Percentiles rank a stretch among this genome's conserved stretches.
Conservation (phyloP, 2,113 vertebrate genomes). For the Bubo blakistoni region DNA sequence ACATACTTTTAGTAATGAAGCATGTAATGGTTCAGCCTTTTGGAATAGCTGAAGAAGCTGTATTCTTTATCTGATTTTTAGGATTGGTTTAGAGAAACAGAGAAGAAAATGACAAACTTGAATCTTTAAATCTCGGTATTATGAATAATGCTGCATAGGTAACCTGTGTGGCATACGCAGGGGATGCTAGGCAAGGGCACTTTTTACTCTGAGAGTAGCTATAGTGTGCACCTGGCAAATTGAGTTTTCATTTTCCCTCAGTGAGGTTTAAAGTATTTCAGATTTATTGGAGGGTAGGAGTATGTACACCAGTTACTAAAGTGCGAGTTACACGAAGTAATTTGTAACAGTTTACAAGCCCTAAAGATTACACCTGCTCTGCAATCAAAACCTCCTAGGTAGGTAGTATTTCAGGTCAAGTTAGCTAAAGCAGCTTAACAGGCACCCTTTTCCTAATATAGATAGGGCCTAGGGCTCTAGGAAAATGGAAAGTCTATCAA, state of each 20-base stretch:
- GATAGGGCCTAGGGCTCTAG: neutral
- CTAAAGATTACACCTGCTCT: neutral
- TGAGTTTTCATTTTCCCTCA: neutral
- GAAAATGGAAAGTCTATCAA: neutral
- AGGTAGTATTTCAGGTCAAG: neutral
- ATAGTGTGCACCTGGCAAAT: neutral
- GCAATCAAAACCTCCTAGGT: neutral
- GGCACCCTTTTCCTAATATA: neutral
- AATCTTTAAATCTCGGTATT: neutral
- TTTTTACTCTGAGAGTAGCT: neutral
- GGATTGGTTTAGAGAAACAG: neutral
- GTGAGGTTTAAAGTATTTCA: neutral
- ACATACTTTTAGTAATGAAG: neutral
- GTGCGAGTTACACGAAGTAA: neutral
- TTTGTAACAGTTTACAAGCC: neutral
- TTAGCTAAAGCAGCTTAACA: neutral
- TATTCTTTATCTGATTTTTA: neutral
- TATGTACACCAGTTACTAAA: neutral
- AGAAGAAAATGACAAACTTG: neutral
- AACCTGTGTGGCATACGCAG: neutral
- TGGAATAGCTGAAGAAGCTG: neutral
- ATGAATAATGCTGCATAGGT: neutral
- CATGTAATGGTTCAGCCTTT: neutral
- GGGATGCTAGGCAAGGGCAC: neutral
- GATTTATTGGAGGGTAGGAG: neutral